phyloP scores from a whole-genome alignment of 2,797 vertebrate species.

The Loriculus beryllinus region DNA sequence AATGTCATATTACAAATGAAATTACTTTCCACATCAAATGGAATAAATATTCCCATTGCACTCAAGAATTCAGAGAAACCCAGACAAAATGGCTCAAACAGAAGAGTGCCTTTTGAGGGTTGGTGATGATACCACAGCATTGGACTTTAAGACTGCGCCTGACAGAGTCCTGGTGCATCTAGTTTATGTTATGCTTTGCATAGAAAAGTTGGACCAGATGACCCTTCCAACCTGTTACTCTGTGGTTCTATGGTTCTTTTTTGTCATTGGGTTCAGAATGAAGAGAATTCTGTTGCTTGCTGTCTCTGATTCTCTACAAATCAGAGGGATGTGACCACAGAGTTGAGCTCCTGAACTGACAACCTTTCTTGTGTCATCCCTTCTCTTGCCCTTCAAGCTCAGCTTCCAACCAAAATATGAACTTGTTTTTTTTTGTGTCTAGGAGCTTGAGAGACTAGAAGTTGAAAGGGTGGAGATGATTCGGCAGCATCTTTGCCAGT shows the following conservation, averaged over 20 bases:
- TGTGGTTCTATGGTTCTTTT: not conserved
- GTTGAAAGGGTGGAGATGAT: slow-evolving; percentile 96
- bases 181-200: not conserved
- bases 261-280: not conserved
- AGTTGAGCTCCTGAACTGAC: not conserved
- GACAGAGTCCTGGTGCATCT: not conserved
- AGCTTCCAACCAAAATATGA: not conserved
- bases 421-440: not conserved
- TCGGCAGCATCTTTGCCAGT: slow-evolving; percentile 93
- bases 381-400: not conserved
- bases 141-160: not conserved
- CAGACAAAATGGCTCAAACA: not conserved
- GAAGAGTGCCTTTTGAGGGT: not conserved
- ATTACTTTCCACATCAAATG: too few relatives aligned
- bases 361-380: not conserved
- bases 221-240: not conserved
- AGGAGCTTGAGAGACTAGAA: slow-evolving; percentile 97
- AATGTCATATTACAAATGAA: too few relatives aligned
- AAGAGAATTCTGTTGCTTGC: not conserved
- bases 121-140: fast-evolving
- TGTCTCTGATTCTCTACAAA: not conserved
- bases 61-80: not conserved
- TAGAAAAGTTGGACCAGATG: not conserved
- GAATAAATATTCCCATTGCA: not conserved
- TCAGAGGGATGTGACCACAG: not conserved